Evolutionary conservation across 2,113 vertebrate species (phyloP).

Genomic region (Corythoichthys intestinalis): DNA sequence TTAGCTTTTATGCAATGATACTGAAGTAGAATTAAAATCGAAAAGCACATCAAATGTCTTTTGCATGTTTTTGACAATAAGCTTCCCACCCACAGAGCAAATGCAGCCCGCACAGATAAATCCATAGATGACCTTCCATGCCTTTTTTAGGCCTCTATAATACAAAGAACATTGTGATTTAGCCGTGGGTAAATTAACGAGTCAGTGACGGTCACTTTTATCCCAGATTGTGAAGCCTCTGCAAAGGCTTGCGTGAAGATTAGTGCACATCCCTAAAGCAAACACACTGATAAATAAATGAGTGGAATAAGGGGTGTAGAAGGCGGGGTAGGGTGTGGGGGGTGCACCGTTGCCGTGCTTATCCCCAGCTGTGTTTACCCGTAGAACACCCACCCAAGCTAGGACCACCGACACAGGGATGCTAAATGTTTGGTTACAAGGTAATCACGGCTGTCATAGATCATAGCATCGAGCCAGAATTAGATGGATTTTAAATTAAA

Average conservation of each 20-base stretch:
- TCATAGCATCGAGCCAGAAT: not conserved
- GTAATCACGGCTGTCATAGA: not conserved
- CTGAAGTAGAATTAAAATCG: not conserved
- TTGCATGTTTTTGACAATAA: constrained; percentile 1
- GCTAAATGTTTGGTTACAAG: constrained; percentile 2
- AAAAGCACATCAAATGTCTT: not conserved
- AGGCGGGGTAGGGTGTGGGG: constrained; percentile 14
- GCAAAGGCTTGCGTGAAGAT: constrained; percentile 58
- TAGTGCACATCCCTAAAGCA: constrained; percentile 68
- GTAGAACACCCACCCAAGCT: constrained; percentile 49
- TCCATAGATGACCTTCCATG: constrained; percentile 30
- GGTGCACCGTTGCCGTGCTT: constrained; percentile 2
- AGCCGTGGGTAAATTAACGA: constrained; percentile 44
- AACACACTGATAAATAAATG: constrained; percentile 64
- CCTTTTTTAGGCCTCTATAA: constrained; percentile 24
- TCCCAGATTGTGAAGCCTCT: constrained; percentile 32
- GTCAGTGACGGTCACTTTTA: constrained; percentile 45
- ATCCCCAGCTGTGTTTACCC: constrained; percentile 49
- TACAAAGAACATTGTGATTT: constrained; percentile 44
- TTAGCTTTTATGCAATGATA: not conserved
- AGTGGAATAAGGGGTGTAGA: constrained; percentile 2
- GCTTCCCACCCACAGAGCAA: constrained; percentile 53
- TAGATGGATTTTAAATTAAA: not conserved
- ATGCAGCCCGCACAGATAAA: constrained; percentile 26
- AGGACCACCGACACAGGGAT: not conserved